These are phyloP conservation scores for Celastrina argiolus DNA, from an alignment of 2,888 invertebrate genomes.

Conservation along the genomic window DNA sequence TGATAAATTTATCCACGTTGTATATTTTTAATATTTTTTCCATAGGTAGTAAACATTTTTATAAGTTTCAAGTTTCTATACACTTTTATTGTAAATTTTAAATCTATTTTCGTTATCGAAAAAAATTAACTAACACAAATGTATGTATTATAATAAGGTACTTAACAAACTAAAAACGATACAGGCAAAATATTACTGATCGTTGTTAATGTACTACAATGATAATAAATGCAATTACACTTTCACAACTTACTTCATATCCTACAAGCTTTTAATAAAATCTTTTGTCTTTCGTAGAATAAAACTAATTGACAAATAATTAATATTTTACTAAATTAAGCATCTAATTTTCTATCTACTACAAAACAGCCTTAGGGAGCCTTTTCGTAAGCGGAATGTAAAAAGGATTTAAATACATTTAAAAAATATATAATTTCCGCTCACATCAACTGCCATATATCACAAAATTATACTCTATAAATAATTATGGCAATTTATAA, in stretches of 20 bases:
- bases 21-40: not conserved
- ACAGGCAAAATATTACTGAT: not conserved
- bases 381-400: conserved; percentile 8
- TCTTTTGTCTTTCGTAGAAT: conserved; percentile 9
- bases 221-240: conserved; percentile 23
- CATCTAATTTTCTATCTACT: conserved; percentile 9
- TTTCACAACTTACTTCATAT: conserved; percentile 19
- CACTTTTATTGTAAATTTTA: not conserved
- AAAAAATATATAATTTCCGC: not conserved
- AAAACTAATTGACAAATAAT: conserved; percentile 24
- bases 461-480: not conserved
- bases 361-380: conserved; percentile 17
- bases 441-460: conserved; percentile 7
- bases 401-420: not conserved
- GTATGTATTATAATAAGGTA: not conserved
- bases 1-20: not conserved
- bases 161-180: conserved; percentile 1
- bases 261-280: conserved; percentile 1
- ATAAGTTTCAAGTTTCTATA: conserved; percentile 1
- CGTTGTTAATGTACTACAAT: conserved; percentile 19
- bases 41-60: not conserved
- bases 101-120: not conserved
- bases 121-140: not conserved
- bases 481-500: conserved; percentile 22
- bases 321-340: conserved; percentile 22